Conservation (phyloP, 2,797 vertebrate species). For the Pseudochirops corinnae region DNA sequence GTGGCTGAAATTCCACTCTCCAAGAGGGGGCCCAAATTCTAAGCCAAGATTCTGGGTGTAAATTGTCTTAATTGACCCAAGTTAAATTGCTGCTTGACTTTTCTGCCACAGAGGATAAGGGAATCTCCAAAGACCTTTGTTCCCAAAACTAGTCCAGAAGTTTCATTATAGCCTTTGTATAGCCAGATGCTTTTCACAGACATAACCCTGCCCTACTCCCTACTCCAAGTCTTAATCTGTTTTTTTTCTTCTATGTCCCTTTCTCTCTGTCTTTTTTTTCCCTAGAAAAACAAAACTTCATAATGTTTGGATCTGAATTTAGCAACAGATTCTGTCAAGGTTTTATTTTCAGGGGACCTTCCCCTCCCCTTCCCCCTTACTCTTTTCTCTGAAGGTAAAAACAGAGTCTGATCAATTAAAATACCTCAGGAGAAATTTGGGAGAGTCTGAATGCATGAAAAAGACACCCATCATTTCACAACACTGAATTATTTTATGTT, state of each 20-base stretch:
- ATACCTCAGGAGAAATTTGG: slow-evolving; percentile 67
- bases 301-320: slow-evolving; percentile 13
- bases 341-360: slow-evolving; percentile 6
- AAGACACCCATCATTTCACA: slow-evolving; percentile 56
- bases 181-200: slow-evolving; percentile 18
- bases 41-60: background rate
- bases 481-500: slow-evolving; percentile 76
- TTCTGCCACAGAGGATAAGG: slow-evolving; percentile 22
- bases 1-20: background rate
- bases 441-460: slow-evolving; percentile 42
- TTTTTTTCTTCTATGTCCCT: slow-evolving; percentile 9
- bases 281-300: slow-evolving; percentile 36
- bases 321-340: slow-evolving; percentile 8
- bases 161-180: slow-evolving; percentile 53
- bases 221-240: background rate
- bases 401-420: slow-evolving; percentile 48
- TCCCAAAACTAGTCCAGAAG: slow-evolving; percentile 50
- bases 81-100: background rate
- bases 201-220: background rate
- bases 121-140: background rate
- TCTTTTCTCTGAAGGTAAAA: slow-evolving; percentile 37
- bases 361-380: background rate
- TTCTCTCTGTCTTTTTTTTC: background rate
- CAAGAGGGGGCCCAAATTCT: background rate
- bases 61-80: background rate